Base-by-base conservation (phyloP, 2,113 vertebrate genomes). In the Nyctereutes procyonoides region DNA sequence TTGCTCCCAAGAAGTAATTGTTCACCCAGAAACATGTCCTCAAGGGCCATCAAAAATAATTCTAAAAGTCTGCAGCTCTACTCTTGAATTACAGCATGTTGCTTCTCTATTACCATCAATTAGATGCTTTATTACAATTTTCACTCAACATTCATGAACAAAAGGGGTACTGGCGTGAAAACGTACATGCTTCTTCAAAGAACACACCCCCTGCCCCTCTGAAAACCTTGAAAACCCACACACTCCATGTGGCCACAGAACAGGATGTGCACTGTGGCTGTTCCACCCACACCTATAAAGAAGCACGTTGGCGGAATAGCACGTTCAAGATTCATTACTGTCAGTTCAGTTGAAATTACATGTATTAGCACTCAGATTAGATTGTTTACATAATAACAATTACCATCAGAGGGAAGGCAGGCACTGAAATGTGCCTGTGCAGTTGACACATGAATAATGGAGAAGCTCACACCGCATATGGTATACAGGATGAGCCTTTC, bases 331-430 rank as follows among this genome's bases (percentile, higher is more conserved):
- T 43, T 92, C 87, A 62, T 53, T 89, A 73, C 22, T 69, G 58
- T 63, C 62, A 38, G 79, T 35, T 90, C 93, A 92, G 88, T n/a
- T 62, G 55, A 94, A 81, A 90, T 80, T 55, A 82, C 79, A 94
- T 12, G 30, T 22, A 73, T 84, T 26, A 73, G 62, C 22, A 65
- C 62, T 92, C 84, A 48, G 60, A 79, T 90, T 87, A 55, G 48
- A 63, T 67, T 96, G 81, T 95, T 94, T 87, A 83, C 88, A 80
- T 48, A 69, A 67, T 83, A 82, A 74, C 76, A 94, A 58, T 93
- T 83, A 92, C 24, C 30, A 1, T 32, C 22, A 65, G 90, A 84
- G 73, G 79, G 62, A 73, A 87, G 55, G 11, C 15, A 56, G 73
- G 81, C 43, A 6, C 8, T 38, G 71, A 48, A 84, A 88, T 15